These are phyloP conservation scores for Cephalopholis sonnerati DNA, from an alignment of 2,113 vertebrate species.

Conservation along the genomic window DNA sequence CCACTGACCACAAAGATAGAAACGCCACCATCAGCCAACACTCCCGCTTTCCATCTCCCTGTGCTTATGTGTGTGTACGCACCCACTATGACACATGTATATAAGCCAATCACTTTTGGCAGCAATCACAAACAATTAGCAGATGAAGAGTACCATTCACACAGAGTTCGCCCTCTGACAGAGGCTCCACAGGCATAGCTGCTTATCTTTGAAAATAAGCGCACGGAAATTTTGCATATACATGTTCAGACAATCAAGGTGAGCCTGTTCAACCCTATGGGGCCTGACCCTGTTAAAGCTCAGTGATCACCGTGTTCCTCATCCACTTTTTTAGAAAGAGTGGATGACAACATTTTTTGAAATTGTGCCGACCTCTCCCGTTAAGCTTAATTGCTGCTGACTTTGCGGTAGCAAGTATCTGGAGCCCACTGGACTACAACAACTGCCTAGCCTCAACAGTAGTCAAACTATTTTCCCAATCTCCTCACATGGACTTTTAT, in stretches of 20 bases:
- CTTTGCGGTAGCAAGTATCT: neutral
- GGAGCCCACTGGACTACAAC: neutral
- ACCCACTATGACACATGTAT: slow-evolving; percentile 36
- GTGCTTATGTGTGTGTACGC: slow-evolving; percentile 25
- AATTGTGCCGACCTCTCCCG: neutral
- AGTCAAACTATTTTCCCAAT: slow-evolving; percentile 16
- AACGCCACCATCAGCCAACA: slow-evolving; percentile 23
- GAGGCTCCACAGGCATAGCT: slow-evolving; percentile 20
- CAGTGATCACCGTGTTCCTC: slow-evolving; percentile 18
- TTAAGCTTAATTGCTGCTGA: slow-evolving; percentile 19
- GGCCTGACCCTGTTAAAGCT: slow-evolving; percentile 6
- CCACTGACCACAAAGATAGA: slow-evolving; percentile 15
- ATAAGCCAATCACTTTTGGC: slow-evolving; percentile 44
- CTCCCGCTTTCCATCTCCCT: slow-evolving; percentile 3
- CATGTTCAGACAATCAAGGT: slow-evolving; percentile 19
- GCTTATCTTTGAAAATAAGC: slow-evolving; percentile 17
- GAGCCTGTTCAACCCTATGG: neutral
- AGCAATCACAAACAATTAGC: slow-evolving; percentile 51
- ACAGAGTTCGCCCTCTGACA: slow-evolving; percentile 17
- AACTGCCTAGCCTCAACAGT: slow-evolving; percentile 1
- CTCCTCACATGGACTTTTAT: slow-evolving; percentile 12
- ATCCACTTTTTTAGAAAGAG: slow-evolving; percentile 3
- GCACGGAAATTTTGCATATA: slow-evolving; percentile 10
- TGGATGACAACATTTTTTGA: neutral
- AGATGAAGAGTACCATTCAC: slow-evolving; percentile 34